phyloP scores from a whole-genome alignment of 2,888 invertebrate genomes.

The Drosophila neonasuta region DNA sequence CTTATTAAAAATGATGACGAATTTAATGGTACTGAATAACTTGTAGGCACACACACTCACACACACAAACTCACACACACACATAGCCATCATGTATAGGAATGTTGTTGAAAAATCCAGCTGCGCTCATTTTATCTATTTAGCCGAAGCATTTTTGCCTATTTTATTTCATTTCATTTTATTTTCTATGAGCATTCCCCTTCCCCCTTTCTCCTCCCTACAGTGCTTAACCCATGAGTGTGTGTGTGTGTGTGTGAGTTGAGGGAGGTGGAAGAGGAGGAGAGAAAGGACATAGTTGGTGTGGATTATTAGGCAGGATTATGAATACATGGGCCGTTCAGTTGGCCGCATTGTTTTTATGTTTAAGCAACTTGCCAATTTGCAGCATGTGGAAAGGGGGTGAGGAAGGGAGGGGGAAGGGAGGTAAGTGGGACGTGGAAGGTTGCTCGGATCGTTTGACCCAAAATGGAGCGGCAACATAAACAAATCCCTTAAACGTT shows the following conservation, averaged over 20 bases:
- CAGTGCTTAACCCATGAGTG: constrained; percentile 7
- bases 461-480: constrained; percentile 60
- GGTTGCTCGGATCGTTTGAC: constrained; percentile 45
- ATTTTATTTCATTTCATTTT: constrained; percentile 59
- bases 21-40: constrained; percentile 23
- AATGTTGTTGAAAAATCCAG: constrained; percentile 35
- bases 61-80: background rate
- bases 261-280: no score
- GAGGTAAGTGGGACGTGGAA: background rate
- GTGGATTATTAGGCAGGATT: constrained; percentile 73
- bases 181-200: constrained; percentile 24
- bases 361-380: constrained; percentile 70
- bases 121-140: constrained; percentile 56
- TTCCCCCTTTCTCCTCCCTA: background rate
- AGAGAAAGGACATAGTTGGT: constrained; percentile 38
- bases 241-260: background rate
- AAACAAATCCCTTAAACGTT: constrained; percentile 76
- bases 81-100: background rate
- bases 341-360: constrained; percentile 73
- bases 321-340: constrained; percentile 73
- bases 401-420: constrained; percentile 5
- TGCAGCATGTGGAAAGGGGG: constrained; percentile 28
- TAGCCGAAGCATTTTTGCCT: constrained; percentile 49
- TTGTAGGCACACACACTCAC: background rate
- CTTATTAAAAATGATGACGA: constrained; percentile 17